Evolutionary conservation across 1,140 invertebrate species (phyloP).

Genomic region (Physella acuta): DNA sequence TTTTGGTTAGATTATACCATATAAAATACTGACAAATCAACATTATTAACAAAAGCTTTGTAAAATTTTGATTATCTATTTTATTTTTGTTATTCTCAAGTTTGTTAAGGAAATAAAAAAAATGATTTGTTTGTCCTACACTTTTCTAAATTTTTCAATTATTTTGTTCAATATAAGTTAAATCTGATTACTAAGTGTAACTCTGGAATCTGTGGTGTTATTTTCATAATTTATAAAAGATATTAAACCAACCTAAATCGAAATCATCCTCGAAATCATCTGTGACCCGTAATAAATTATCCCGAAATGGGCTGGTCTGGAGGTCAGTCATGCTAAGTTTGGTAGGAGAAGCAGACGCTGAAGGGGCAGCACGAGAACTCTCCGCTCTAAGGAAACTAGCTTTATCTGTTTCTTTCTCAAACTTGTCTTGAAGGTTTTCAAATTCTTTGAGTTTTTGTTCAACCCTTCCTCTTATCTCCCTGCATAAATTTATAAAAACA

Average conservation of each 20-base stretch:
- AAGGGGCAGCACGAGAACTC: neutral
- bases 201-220: no score
- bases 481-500: slow-evolving; percentile 10
- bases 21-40: no score
- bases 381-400: neutral
- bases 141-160: no score
- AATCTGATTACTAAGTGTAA: no score
- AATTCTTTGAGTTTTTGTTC: slow-evolving; percentile 27
- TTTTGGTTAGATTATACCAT: no score
- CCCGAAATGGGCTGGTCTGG: neutral
- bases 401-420: slow-evolving; percentile 9
- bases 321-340: slow-evolving; percentile 18
- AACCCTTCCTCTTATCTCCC: slow-evolving; percentile 25
- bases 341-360: neutral
- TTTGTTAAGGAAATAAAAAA: no score
- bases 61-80: no score
- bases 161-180: no score
- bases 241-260: slow-evolving; percentile 1
- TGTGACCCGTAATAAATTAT: neutral
- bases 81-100: no score
- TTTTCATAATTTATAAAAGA: no score
- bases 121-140: no score
- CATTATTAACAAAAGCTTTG: no score
- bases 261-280: slow-evolving; percentile 10
- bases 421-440: slow-evolving; percentile 25